Evolutionary conservation across 2,113 vertebrate species (phyloP), one percentile per base, ranked within the genome.

Genomic region (Neodontobutis hainanensis): DNA sequence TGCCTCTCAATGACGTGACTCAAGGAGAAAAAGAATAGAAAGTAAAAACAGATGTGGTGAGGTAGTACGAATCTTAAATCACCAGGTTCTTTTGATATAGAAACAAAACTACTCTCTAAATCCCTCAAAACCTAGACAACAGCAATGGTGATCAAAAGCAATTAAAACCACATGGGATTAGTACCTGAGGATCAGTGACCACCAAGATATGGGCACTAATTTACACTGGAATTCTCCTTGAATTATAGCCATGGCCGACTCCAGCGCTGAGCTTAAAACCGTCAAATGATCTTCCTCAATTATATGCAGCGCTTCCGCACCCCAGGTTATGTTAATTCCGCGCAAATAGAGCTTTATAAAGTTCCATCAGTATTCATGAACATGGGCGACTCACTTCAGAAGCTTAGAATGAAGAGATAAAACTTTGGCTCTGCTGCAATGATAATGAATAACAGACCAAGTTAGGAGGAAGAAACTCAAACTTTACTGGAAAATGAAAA

Each of bases 321-420:
- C 70, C 65, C 68, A 52, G 64, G 61, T 68, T 75, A 49, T 51
- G 78, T 80, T 66, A 78, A 53, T 40, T 70, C 50, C 5, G 15
- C 46, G 55, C 61, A 77, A 82, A 84, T 36, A 69, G 53, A 52
- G 66, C 73, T 76, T 83, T 59, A 51, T 56, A 48, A 77, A 82
- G 63, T 63, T 77, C 50, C 57, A 87, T 87, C 85, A 82, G 88
- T 85, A 86, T 86, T 84, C 86, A 83, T 73, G 78, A 71, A 83
- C 86, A 83, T 59, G 83, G 66, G 32, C 43, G 12, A 4, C 51
- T 69, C 47, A 73, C 76, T 50, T 68, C 72, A 70, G 61, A 71
- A 70, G 79, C 82, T 84, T 77, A 70, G 75, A 80, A 62, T 34
- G 36, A 27, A 27, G 19, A 47, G 81, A 86, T 86, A 64, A 78